Evolutionary conservation across 2,113 vertebrate species (phyloP), one percentile per base, ranked within the genome.

Genomic region (Orycteropus afer): DNA sequence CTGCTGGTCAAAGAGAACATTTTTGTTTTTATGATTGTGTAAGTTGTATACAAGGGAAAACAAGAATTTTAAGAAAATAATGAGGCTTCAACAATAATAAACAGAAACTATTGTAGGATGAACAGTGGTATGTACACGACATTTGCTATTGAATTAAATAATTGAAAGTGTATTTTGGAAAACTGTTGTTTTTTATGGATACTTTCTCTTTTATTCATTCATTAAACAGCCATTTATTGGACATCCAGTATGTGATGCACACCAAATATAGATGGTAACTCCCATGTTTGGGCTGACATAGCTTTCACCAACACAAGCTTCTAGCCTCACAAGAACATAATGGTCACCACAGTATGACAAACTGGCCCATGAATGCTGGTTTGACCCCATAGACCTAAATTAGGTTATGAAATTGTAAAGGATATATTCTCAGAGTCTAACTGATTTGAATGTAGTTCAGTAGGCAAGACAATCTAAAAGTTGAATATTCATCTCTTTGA

Each of bases 381-480:
- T 74, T 78, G 22, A 73, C 13, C 25, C 8, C n/a, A 83, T 2
- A 47, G 20, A 61, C 47, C 59, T n/a, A 87, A 79, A 29, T 83
- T 37, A 93, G 45, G 13, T 83, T 61, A 3, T 67, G 59, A 63
- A 13, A 61, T 15, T 85, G 1, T 49, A 79, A 83, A 91, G 18
- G 82, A 89, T 89, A 1, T 42, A 18, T 81, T 90, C 89, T 37
- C 23, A 90, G 90, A 20, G 23, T 67, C 86, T 91, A 90, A 95
- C n/a, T 34, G 18, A 49, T 96, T 91, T 84, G 67, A 95, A 96
- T 92, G 40, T 96, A 77, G 47, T 11, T 71, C 47, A 63, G 32
- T 77, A 47, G 71, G 67, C 96, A 97, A 84, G 53, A 27, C 63
- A 77, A 10, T 94, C 95, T 97, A 96, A 91, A 94, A 97, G 86